A percentile compares a stretch with the other conserved stretches of the same genome.
These are phyloP conservation scores for Limnephilus auricula DNA, from an alignment of 2,888 invertebrate species.

Conservation along the genomic window DNA sequence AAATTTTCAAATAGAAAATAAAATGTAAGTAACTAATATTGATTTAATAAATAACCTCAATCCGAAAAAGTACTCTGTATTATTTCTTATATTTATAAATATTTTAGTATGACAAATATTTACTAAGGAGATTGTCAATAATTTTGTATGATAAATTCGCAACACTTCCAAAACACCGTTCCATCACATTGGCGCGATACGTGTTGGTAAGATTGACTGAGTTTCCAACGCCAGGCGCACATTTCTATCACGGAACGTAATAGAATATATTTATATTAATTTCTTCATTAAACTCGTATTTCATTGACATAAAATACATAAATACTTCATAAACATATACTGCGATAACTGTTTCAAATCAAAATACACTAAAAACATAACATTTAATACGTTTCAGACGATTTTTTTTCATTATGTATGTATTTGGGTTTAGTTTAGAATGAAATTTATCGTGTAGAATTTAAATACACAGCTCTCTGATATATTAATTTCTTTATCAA, in stretches of 20 bases:
- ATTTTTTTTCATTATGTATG: too few relatives aligned
- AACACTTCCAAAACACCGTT: neutral
- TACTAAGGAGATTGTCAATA: neutral
- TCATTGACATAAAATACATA: neutral
- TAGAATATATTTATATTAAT: neutral
- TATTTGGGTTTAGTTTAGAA: too few relatives aligned
- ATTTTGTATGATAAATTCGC: neutral
- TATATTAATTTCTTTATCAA: neutral
- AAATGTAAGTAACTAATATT: too few relatives aligned
- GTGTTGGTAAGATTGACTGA: neutral
- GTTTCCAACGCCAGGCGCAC: neutral
- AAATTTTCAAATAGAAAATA: too few relatives aligned
- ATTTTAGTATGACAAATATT: neutral
- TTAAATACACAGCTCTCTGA: too few relatives aligned
- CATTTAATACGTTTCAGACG: too few relatives aligned
- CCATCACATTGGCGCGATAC: neutral
- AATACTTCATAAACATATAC: too few relatives aligned
- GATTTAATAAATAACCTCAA: too few relatives aligned
- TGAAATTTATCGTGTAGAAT: too few relatives aligned
- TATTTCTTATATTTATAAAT: neutral
- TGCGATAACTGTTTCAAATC: too few relatives aligned
- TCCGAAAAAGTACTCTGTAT: too few relatives aligned
- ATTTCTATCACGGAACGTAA: neutral
- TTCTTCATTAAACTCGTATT: neutral
- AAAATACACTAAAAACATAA: too few relatives aligned